Percentiles rank a stretch among this genome's conserved stretches.
These are phyloP conservation scores for Lamellibrachia luymesi DNA, from an alignment of 1,140 invertebrate genomes.

Conservation along the genomic window DNA sequence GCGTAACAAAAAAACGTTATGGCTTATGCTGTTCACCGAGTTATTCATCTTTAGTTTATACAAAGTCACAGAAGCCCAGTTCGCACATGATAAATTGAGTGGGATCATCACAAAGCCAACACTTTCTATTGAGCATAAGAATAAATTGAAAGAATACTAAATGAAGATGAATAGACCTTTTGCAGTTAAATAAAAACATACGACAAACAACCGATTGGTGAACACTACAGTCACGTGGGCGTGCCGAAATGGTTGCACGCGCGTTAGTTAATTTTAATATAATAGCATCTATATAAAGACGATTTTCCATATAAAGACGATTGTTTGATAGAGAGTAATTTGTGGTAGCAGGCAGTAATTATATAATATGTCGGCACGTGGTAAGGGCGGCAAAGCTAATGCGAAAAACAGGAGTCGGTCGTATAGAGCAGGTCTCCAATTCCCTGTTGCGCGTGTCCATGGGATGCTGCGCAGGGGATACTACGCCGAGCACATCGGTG, in stretches of 20 bases:
- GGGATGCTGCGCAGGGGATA: constrained; percentile 53
- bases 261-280: neutral
- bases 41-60: too few relatives aligned
- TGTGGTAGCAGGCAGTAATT: neutral
- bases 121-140: too few relatives aligned
- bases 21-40: too few relatives aligned
- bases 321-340: neutral
- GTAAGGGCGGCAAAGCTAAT: constrained; percentile 28
- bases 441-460: constrained; percentile 59
- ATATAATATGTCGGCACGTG: constrained; percentile 18
- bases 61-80: too few relatives aligned
- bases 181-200: too few relatives aligned
- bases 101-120: too few relatives aligned
- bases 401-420: constrained; percentile 37
- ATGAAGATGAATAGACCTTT: too few relatives aligned
- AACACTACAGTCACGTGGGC: constrained; percentile 3
- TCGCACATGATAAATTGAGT: too few relatives aligned
- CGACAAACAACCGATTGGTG: neutral
- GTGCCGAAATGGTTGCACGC: neutral
- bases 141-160: too few relatives aligned
- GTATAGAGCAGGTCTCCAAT: constrained; percentile 56
- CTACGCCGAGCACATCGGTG: constrained; percentile 37
- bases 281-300: too few relatives aligned
- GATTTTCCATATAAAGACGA: too few relatives aligned
- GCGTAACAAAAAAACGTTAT: too few relatives aligned